These are phyloP conservation scores for Limnephilus auricula DNA, from an alignment of 2,888 invertebrate genomes.

Conservation along the genomic window DNA sequence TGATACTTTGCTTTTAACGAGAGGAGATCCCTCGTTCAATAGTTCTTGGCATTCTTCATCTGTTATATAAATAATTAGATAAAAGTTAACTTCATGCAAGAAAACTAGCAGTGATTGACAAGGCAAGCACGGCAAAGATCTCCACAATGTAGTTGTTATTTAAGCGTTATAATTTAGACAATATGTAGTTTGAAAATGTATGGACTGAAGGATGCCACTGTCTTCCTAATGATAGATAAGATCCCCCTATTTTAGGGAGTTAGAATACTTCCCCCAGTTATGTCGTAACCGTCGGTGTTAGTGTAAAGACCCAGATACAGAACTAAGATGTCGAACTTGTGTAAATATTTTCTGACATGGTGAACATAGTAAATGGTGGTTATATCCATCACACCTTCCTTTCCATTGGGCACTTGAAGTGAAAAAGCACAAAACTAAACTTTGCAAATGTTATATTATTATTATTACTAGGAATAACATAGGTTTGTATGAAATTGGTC, in stretches of 20 bases:
- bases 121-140: background rate
- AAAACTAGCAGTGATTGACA: background rate
- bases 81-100: background rate
- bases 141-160: background rate
- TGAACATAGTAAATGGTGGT: too few species aligned
- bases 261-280: background rate
- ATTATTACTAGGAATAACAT: too few species aligned
- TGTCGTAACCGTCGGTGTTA: too few species aligned
- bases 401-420: too few species aligned
- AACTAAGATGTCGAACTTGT: background rate
- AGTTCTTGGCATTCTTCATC: constrained; percentile 89
- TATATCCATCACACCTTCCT: too few species aligned
- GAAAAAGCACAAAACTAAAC: too few species aligned
- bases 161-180: too few species aligned
- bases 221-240: background rate
- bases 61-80: constrained; percentile 69
- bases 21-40: constrained; percentile 76
- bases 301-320: too few species aligned
- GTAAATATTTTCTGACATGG: too few species aligned
- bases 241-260: background rate
- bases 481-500: too few species aligned
- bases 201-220: background rate
- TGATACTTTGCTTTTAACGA: constrained; percentile 76
- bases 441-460: too few species aligned
- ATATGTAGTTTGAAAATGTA: too few species aligned